Evolutionary conservation across 2,888 invertebrate genomes (phyloP).

Genomic region (Cryptus viduatorius): DNA sequence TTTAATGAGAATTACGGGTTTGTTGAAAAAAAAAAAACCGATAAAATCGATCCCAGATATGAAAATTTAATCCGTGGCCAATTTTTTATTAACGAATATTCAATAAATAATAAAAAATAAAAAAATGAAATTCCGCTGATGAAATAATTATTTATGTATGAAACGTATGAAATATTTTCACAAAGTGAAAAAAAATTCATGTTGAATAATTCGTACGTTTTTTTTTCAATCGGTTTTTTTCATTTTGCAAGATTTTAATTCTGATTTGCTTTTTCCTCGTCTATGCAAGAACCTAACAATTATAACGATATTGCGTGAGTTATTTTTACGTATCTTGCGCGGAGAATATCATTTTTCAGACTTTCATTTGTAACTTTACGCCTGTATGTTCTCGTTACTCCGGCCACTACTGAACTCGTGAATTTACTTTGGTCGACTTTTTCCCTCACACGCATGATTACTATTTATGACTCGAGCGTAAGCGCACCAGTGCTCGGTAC

Average conservation of each 20-base stretch:
- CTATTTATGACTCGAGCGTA: constrained; percentile 62
- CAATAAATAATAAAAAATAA: too few relatives aligned
- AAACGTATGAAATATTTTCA: too few relatives aligned
- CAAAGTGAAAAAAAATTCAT: too few relatives aligned
- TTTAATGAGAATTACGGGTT: neutral
- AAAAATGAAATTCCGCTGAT: too few relatives aligned
- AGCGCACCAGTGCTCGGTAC: constrained; percentile 16
- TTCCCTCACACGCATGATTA: constrained; percentile 59
- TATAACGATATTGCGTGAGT: neutral
- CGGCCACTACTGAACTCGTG: constrained; percentile 23
- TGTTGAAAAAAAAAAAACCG: too few relatives aligned
- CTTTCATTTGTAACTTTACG: constrained; percentile 61
- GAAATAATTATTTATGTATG: too few relatives aligned
- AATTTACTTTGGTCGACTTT: constrained; percentile 62
- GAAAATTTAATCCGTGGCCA: too few relatives aligned
- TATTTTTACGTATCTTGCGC: constrained; percentile 17
- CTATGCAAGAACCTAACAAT: neutral
- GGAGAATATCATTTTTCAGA: constrained; percentile 51
- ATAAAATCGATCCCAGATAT: too few relatives aligned
- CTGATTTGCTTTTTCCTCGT: neutral
- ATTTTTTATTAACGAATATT: too few relatives aligned
- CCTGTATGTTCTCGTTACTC: constrained; percentile 61
- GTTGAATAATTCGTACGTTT: too few relatives aligned
- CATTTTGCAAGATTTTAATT: neutral
- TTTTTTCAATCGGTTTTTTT: neutral